Evolutionary conservation across 2,888 invertebrate genomes (phyloP).

Genomic region (Acleris sparsana): DNA sequence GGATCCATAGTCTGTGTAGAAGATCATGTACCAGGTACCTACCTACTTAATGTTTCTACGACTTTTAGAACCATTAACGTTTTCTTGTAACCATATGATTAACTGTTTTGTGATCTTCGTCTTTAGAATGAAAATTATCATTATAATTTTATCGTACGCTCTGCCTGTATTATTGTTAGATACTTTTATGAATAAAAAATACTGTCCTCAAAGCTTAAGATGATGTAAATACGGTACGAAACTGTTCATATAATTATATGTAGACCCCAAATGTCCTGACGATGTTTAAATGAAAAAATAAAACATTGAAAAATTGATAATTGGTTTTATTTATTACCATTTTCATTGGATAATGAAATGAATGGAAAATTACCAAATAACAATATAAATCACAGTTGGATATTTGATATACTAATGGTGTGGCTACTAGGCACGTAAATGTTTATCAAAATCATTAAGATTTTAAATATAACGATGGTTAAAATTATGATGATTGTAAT

Average conservation of each 20-base stretch:
- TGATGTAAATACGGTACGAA: slow-evolving; percentile 45
- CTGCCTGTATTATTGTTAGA: slow-evolving; percentile 7
- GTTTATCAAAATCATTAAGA: slow-evolving; percentile 18
- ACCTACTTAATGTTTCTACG: too few relatives aligned
- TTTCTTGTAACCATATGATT: too few relatives aligned
- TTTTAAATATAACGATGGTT: slow-evolving; percentile 2
- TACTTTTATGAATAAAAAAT: slow-evolving; percentile 4
- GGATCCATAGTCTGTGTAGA: too few relatives aligned
- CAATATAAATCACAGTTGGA: slow-evolving; percentile 72
- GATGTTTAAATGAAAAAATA: slow-evolving; percentile 53
- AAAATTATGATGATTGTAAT: not conserved
- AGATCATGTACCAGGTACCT: too few relatives aligned
- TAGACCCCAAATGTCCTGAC: slow-evolving; percentile 57
- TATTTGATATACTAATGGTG: slow-evolving; percentile 58
- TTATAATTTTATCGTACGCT: slow-evolving; percentile 14
- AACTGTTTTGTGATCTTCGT: slow-evolving; percentile 58
- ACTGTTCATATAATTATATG: slow-evolving; percentile 49
- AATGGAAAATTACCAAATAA: slow-evolving; percentile 44
- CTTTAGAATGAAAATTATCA: slow-evolving; percentile 49
- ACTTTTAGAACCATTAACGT: too few relatives aligned
- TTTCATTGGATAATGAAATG: slow-evolving; percentile 29
- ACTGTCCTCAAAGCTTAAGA: slow-evolving; percentile 9
- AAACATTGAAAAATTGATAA: slow-evolving; percentile 45
- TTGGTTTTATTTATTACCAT: slow-evolving; percentile 40
- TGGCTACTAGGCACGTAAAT: slow-evolving; percentile 20